Percentiles rank a stretch among this genome's conserved stretches.
Conservation (phyloP, 1,140 invertebrate genomes). For the Drosophila lacertosa region DNA sequence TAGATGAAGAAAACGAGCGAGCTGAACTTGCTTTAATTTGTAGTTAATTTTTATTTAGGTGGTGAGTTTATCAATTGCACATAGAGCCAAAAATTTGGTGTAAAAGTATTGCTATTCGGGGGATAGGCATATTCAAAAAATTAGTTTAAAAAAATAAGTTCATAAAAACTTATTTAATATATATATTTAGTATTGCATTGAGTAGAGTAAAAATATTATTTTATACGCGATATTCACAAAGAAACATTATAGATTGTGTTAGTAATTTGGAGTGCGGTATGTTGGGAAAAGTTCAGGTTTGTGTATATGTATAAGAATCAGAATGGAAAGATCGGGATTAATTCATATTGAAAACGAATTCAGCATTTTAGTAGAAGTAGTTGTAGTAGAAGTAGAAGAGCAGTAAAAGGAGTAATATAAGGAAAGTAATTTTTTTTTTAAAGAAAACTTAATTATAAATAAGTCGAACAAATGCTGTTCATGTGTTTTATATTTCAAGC, state of each 20-base stretch:
- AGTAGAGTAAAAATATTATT: slow-evolving; percentile 21
- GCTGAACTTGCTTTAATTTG: slow-evolving; percentile 65
- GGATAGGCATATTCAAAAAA: slow-evolving; percentile 61
- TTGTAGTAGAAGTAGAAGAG: slow-evolving; percentile 6
- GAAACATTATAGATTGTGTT: slow-evolving; percentile 32
- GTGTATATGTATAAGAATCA: slow-evolving; percentile 6
- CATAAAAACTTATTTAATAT: slow-evolving; percentile 45
- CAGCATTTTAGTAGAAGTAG: slow-evolving; percentile 8
- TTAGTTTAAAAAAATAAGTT: slow-evolving; percentile 39
- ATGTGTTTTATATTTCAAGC: slow-evolving; percentile 33
- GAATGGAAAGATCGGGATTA: not conserved
- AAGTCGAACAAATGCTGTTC: not conserved
- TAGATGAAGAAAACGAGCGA: slow-evolving; percentile 77
- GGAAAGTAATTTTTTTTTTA: slow-evolving; percentile 5
- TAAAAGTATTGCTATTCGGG: slow-evolving; percentile 67
- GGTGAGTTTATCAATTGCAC: slow-evolving; percentile 77
- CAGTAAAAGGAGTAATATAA: slow-evolving; percentile 3
- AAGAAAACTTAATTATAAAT: not conserved
- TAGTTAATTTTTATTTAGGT: slow-evolving; percentile 43
- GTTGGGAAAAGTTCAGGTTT: slow-evolving; percentile 1
- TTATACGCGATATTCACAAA: slow-evolving; percentile 60
- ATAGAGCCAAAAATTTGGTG: slow-evolving; percentile 78
- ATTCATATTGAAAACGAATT: slow-evolving; percentile 1
- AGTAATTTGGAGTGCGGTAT: slow-evolving; percentile 4
- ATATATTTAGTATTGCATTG: slow-evolving; percentile 32